Evolutionary conservation across 2,888 invertebrate species (phyloP).

Genomic region (Torymus tubicola): DNA sequence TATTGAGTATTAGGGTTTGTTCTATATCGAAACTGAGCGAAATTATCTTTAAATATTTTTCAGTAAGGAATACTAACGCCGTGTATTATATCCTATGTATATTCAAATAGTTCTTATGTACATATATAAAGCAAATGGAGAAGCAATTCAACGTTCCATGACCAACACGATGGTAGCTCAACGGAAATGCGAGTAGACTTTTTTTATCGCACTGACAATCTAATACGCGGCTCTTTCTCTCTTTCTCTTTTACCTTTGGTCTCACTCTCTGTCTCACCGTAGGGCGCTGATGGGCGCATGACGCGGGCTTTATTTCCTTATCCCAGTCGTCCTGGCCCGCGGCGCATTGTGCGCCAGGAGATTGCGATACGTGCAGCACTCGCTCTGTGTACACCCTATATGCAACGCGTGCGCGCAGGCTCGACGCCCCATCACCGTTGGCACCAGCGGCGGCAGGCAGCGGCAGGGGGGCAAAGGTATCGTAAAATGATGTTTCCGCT

Average conservation of each 20-base stretch:
- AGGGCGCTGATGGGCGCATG: constrained; percentile 59
- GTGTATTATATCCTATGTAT: no score
- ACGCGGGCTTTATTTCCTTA: constrained; percentile 63
- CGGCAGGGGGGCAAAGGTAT: constrained; percentile 17
- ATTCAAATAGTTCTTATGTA: no score
- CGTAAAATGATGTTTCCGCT: constrained; percentile 13
- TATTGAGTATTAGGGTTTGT: no score
- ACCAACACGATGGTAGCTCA: constrained; percentile 51
- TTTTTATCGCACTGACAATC: constrained; percentile 58
- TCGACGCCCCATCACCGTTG: neutral
- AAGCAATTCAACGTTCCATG: neutral
- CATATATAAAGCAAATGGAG: no score
- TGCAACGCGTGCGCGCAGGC: neutral
- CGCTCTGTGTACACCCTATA: neutral
- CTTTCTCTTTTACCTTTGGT: neutral
- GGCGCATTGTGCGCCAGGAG: constrained; percentile 40
- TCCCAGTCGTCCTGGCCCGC: constrained; percentile 48
- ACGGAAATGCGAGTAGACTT: constrained; percentile 51
- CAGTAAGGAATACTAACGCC: no score
- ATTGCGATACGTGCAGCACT: neutral
- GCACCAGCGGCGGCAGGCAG: neutral
- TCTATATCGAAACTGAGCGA: no score
- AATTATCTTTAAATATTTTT: no score
- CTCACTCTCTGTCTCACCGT: neutral
- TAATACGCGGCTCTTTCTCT: constrained; percentile 49